Base-by-base conservation (phyloP, 2,797 vertebrate genomes). In the Rousettus madagascariensis region DNA sequence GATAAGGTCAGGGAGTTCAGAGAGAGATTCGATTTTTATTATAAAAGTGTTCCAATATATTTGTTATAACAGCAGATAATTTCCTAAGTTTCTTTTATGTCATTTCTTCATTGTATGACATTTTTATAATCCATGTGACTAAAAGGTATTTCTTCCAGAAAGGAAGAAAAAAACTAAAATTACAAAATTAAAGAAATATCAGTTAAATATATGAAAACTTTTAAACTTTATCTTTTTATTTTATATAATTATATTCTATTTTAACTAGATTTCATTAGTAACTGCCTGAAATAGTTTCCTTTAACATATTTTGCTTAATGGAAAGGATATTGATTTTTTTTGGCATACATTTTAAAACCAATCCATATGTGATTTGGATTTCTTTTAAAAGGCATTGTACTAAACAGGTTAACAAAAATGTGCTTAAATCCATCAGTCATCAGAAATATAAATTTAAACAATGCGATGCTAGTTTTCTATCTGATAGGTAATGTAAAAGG, bases 211-310 rank as follows among this genome's bases (percentile, higher is more conserved):
- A 59, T 57, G 38, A 86, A 79, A 72, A 79, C 61, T 15, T 90
- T 10, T n/a, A 38, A 96, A 74, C 8, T 95, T 93, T 83, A 57
- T 87, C 30, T 24, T 85, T 77, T 82, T 69, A 68, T 89, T 59
- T 92, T 94, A 5, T 61, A 51, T 51, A 74, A 90, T n/a, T 82
- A 22, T 86, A n/a, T 53, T 57, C 28, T 72, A 53, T 26, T 88
- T 72, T 79, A 84, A 66, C 38, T 51, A 86, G 36, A 93, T 77
- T 78, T 87, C 7, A n/a, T 83, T 71, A 78, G 2, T 59, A 68
- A 74, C n/a, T 91, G 15, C 16, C 71, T 87, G 38, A 92, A 86
- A 86, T 17, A 51, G 36, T 53, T 86, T 93, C 19, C 30, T 55
- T 83, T 78, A n/a, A 74, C 11, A 90, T 12, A 22, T 66, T 84